These are phyloP conservation scores for Drosophila niveifrons DNA, from an alignment of 2,888 invertebrate genomes.

Conservation along the genomic window DNA sequence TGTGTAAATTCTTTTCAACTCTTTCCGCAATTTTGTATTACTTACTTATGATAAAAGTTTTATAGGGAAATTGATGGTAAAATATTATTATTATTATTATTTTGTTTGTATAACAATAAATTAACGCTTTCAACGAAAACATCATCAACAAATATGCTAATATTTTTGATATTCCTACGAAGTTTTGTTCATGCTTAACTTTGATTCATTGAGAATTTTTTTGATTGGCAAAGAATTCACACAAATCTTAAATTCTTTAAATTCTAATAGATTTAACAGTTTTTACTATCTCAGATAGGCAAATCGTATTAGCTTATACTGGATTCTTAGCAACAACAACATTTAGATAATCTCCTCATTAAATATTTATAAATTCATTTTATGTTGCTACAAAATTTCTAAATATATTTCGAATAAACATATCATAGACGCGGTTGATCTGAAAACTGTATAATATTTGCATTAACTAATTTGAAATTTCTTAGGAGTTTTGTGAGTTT, in stretches of 20 bases:
- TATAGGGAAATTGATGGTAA: not conserved
- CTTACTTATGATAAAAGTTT: not conserved
- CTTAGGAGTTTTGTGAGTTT: not conserved
- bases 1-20: slow-evolving; percentile 13
- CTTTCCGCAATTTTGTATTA: not conserved
- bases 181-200: not conserved
- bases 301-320: not conserved
- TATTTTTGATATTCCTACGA: no score
- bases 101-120: no score
- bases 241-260: not conserved
- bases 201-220: not conserved
- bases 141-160: no score
- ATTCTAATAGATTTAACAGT: not conserved
- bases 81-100: no score
- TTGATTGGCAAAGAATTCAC: no score
- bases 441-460: slow-evolving; percentile 2
- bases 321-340: not conserved
- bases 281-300: not conserved
- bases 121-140: no score
- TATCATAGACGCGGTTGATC: not conserved
- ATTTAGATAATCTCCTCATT: not conserved
- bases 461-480: not conserved
- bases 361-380: not conserved
- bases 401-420: not conserved
- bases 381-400: not conserved